A percentile compares a stretch with the other conserved stretches of the same genome.
Evolutionary conservation across 64 coral and sea anemone species (phyloP).

Genomic region (Porites lutea): DNA sequence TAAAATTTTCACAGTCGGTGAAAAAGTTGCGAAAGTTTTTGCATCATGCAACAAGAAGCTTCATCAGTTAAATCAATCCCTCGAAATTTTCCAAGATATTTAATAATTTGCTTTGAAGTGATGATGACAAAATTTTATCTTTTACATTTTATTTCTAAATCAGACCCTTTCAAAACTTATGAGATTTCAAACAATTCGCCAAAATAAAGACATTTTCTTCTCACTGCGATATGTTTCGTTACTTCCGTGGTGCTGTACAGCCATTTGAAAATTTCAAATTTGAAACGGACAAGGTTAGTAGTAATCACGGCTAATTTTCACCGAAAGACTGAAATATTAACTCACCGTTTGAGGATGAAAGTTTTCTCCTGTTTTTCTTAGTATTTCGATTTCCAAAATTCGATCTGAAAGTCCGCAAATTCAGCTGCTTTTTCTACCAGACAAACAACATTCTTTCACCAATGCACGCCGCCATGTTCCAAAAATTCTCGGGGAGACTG

Average conservation of each 20-base stretch:
- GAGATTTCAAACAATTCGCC: neutral
- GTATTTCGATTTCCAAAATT: neutral
- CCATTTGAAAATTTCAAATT: neutral
- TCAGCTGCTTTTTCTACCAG: neutral
- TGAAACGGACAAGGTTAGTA: neutral
- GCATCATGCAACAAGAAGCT: neutral
- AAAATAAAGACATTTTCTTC: neutral
- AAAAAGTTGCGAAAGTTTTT: no score
- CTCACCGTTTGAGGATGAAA: neutral
- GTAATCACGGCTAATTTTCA: neutral
- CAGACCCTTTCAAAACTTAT: neutral
- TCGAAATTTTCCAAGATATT: no score
- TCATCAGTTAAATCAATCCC: no score
- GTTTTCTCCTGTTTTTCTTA: neutral
- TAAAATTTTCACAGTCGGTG: no score
- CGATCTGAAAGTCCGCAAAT: neutral
- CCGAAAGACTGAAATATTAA: neutral
- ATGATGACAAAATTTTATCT: neutral
- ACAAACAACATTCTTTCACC: neutral
- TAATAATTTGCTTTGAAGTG: neutral
- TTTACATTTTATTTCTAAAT: neutral
- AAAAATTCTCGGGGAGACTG: neutral
- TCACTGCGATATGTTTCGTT: no score
- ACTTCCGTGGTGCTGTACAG: neutral
- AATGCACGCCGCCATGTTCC: constrained; percentile 17